These are phyloP conservation scores for Reinhardtius hippoglossoides DNA, from an alignment of 2,113 vertebrate genomes.

Conservation along the genomic window DNA sequence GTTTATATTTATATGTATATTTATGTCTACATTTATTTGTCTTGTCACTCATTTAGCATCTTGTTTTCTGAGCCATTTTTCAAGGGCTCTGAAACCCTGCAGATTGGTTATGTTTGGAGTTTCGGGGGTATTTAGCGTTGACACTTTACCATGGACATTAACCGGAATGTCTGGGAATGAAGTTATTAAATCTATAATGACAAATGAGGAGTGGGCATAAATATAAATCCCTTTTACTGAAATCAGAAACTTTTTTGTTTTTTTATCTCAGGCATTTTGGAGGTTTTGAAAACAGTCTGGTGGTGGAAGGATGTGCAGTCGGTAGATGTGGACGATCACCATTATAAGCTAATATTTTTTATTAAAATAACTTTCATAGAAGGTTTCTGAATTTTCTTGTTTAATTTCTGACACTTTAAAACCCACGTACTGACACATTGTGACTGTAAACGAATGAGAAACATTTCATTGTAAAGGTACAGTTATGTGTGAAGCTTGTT, in stretches of 20 bases:
- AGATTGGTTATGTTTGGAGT: conserved; percentile 5
- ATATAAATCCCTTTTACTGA: conserved; percentile 8
- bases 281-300: no score
- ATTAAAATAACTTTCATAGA: neutral
- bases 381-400: neutral
- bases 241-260: conserved; percentile 15
- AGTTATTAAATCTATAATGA: conserved; percentile 3
- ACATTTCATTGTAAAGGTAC: conserved; percentile 1
- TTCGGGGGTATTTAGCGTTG: neutral
- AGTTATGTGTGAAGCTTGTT: neutral
- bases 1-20: conserved; percentile 47
- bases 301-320: neutral
- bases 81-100: neutral
- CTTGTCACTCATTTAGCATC: conserved; percentile 20
- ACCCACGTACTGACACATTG: neutral
- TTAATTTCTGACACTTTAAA: neutral
- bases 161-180: neutral
- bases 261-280: no score
- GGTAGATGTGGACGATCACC: conserved; percentile 25
- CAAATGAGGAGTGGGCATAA: neutral
- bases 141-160: neutral
- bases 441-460: conserved; percentile 4
- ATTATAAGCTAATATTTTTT: conserved; percentile 45
- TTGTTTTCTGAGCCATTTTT: conserved; percentile 32
- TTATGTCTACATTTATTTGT: conserved; percentile 47